Evolutionary conservation across 2,888 invertebrate genomes (phyloP).

Genomic region (Trichogramma evanescens): DNA sequence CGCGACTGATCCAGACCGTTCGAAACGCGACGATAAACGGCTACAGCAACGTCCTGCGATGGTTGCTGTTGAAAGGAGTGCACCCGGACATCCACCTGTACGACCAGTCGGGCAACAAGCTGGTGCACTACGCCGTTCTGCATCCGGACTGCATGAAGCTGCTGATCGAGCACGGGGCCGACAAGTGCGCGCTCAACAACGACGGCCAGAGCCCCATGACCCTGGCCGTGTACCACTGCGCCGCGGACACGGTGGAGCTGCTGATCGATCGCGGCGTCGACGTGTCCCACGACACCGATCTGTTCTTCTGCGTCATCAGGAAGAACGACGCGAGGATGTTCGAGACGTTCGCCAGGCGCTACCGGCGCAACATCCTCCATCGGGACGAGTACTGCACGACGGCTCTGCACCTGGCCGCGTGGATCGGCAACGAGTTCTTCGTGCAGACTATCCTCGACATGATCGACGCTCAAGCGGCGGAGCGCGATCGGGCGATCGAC

Average conservation of each 20-base stretch:
- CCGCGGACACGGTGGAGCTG: slow-evolving; percentile 1
- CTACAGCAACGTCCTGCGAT: slow-evolving; percentile 2
- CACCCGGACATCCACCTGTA: not conserved
- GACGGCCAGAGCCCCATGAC: not conserved
- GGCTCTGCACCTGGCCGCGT: slow-evolving; percentile 13
- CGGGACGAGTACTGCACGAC: slow-evolving; percentile 6
- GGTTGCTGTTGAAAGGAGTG: not conserved
- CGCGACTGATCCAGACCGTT: not conserved
- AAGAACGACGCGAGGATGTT: not conserved
- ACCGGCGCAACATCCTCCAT: not conserved
- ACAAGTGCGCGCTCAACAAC: slow-evolving; percentile 1
- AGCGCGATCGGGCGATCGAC: too few relatives aligned
- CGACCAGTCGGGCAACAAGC: not conserved
- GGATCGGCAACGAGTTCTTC: slow-evolving; percentile 9
- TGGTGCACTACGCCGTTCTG: slow-evolving; percentile 5
- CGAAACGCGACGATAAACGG: slow-evolving; percentile 4
- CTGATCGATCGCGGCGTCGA: not conserved
- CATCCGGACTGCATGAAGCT: not conserved
- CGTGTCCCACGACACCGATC: not conserved
- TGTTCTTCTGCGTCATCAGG: slow-evolving; percentile 4
- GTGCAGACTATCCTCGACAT: not conserved
- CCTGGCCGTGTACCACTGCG: slow-evolving; percentile 1
- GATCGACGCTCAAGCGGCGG: too few relatives aligned
- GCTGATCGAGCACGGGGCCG: not conserved
- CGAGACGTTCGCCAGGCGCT: not conserved